Percentiles rank a stretch among this genome's conserved stretches.
These are phyloP conservation scores for Eonycteris spelaea DNA, from an alignment of 2,113 vertebrate species.

Conservation along the genomic window DNA sequence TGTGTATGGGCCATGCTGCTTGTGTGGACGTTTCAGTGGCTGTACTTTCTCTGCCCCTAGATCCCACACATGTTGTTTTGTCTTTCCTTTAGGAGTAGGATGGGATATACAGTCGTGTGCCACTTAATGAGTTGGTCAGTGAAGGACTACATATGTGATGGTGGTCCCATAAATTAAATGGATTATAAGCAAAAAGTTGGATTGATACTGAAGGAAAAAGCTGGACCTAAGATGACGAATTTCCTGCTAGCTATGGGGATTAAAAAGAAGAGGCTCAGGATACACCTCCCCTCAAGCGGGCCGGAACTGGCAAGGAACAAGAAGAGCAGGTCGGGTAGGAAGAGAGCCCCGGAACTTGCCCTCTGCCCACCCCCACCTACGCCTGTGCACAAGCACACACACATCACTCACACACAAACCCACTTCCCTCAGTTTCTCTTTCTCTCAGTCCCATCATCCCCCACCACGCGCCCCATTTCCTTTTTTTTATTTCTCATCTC, in stretches of 20 bases:
- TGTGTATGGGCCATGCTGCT: neutral
- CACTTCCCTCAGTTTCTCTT: neutral
- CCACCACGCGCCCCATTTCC: neutral
- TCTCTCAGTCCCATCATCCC: neutral
- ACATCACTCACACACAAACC: neutral
- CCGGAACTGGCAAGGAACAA: neutral
- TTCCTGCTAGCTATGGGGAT: neutral
- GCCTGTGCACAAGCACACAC: too few relatives aligned
- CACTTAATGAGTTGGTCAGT: neutral
- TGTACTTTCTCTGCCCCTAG: neutral
- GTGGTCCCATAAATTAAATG: neutral
- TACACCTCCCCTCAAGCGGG: neutral
- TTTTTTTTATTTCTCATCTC: neutral
- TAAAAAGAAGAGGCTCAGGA: neutral
- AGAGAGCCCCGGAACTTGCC: neutral
- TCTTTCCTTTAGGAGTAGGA: neutral
- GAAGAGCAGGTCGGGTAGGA: neutral
- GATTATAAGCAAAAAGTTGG: neutral
- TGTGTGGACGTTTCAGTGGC: neutral
- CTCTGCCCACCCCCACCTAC: neutral
- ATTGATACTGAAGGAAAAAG: neutral
- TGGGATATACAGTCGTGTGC: neutral
- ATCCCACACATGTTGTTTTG: neutral
- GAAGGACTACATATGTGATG: neutral
- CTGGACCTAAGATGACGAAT: neutral